Percentiles rank a stretch among this genome's conserved stretches.
Conservation (phyloP, 2,888 invertebrate genomes). For the Epirrhoe alternata region DNA sequence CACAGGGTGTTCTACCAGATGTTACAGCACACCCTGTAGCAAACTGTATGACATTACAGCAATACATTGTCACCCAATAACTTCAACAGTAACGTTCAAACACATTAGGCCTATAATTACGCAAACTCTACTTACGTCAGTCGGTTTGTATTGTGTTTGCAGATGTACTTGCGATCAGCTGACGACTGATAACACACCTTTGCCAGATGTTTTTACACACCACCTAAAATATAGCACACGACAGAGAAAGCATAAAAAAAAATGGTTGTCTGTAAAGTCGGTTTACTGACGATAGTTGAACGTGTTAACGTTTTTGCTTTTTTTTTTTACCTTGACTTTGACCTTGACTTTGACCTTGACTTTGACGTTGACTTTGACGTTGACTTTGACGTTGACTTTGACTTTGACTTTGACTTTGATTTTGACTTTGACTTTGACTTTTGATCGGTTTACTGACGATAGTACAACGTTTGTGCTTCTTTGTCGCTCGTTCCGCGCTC, state of each 20-base stretch:
- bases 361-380: too few species aligned
- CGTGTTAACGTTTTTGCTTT: too few species aligned
- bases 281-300: too few species aligned
- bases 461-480: too few species aligned
- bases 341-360: too few species aligned
- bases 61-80: conserved; percentile 1
- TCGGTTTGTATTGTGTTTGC: conserved; percentile 6
- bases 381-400: too few species aligned
- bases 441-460: too few species aligned
- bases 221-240: conserved; percentile 1
- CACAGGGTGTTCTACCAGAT: neutral
- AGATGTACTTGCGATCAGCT: conserved; percentile 19
- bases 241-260: neutral
- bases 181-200: conserved; percentile 15
- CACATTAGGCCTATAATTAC: neutral
- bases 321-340: too few species aligned
- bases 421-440: too few species aligned
- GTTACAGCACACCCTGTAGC: neutral
- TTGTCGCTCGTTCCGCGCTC: too few species aligned
- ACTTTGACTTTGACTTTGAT: too few species aligned
- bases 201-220: conserved; percentile 16
- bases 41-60: neutral
- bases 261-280: neutral
- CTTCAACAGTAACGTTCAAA: conserved; percentile 10
- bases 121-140: neutral